Percentiles rank a stretch among this genome's conserved stretches.
phyloP scores from a whole-genome alignment of 2,888 invertebrate genomes.

The Caenorhabditis uteleia region DNA sequence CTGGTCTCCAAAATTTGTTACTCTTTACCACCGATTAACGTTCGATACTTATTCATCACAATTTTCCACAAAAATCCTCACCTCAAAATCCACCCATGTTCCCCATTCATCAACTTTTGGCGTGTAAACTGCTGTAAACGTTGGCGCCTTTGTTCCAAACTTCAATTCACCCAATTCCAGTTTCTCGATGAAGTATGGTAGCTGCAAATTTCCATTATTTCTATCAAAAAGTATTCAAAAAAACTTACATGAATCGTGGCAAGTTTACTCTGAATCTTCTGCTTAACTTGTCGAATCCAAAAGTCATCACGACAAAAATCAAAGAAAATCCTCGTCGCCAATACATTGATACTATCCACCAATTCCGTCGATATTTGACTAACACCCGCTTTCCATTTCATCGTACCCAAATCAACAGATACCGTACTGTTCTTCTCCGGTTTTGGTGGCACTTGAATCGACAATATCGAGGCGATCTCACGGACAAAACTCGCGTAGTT shows the following conservation, averaged over 20 bases:
- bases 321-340: conserved; percentile 76
- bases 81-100: conserved; percentile 85
- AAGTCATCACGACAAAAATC: conserved; percentile 81
- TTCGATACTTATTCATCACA: background rate
- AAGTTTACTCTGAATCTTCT: conserved; percentile 84
- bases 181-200: conserved; percentile 87
- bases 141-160: conserved; percentile 61
- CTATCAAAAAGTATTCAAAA: conserved; percentile 14
- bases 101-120: conserved; percentile 83
- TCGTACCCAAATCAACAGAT: conserved; percentile 45
- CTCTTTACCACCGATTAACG: background rate
- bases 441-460: conserved; percentile 23
- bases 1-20: no score
- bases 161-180: conserved; percentile 75
- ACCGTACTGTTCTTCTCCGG: conserved; percentile 43
- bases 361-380: conserved; percentile 52
- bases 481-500: conserved; percentile 34
- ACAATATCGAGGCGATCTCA: conserved; percentile 28
- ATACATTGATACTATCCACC: conserved; percentile 62
- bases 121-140: conserved; percentile 66
- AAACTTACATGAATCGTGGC: conserved; percentile 80
- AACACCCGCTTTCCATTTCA: conserved; percentile 46
- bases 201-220: conserved; percentile 69
- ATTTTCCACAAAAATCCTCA: conserved; percentile 12
- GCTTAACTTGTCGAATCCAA: conserved; percentile 79